A percentile compares a stretch with the other conserved stretches of the same genome.
These are phyloP conservation scores for Thryonomys swinderianus DNA, from an alignment of 2,113 vertebrate species.

Conservation along the genomic window DNA sequence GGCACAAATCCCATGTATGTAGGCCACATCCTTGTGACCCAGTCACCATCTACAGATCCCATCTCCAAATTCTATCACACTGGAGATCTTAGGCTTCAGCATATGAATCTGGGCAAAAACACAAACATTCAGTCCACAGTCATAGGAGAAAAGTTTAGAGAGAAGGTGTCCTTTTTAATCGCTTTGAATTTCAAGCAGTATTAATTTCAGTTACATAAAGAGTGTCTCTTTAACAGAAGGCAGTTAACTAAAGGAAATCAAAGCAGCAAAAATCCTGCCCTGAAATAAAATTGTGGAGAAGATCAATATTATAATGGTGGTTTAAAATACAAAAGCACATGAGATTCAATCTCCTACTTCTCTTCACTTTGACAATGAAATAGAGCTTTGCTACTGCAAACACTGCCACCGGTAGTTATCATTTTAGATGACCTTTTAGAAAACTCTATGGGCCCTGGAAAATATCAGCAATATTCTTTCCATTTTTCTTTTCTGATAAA, in stretches of 20 bases:
- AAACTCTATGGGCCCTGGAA: not conserved
- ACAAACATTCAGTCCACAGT: not conserved
- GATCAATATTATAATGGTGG: not conserved
- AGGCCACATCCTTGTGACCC: not conserved
- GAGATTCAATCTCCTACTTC: not conserved
- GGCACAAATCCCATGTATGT: not conserved
- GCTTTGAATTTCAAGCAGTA: not conserved
- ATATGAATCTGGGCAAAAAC: not conserved
- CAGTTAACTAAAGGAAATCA: not conserved
- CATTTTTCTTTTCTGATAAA: not conserved
- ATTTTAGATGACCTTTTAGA: not conserved
- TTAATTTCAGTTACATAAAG: not conserved
- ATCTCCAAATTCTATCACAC: not conserved
- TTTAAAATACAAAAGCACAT: not conserved
- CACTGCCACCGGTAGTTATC: not conserved
- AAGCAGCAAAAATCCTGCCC: not conserved
- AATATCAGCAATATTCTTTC: not conserved
- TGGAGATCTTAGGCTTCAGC: not conserved
- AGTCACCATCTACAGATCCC: not conserved
- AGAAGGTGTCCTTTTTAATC: not conserved
- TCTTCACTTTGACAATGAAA: not conserved
- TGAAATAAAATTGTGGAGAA: not conserved
- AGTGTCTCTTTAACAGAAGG: not conserved
- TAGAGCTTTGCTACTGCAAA: not conserved
- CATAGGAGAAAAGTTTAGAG: not conserved